Evolutionary conservation across 2,113 vertebrate genomes (phyloP).

Genomic region (Ammodytes marinus): DNA sequence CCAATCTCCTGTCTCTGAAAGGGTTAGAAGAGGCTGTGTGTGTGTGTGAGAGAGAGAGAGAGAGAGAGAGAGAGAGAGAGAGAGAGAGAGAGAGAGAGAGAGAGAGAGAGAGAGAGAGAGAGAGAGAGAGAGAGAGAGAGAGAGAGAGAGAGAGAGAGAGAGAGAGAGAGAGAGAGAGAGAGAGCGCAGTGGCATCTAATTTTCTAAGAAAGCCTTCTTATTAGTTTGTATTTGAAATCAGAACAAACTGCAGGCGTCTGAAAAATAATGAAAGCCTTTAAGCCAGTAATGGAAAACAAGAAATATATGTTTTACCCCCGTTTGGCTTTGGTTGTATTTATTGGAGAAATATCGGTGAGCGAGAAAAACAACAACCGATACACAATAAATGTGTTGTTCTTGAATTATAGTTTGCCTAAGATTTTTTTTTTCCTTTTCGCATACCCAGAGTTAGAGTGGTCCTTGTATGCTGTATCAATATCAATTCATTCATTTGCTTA

Average conservation of each 20-base stretch:
- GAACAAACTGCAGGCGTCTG: constrained; percentile 30
- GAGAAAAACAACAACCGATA: neutral
- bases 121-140: too few relatives aligned
- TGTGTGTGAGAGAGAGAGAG: neutral
- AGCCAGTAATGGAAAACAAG: constrained; percentile 7
- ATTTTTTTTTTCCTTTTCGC: neutral
- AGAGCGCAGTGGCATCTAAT: constrained; percentile 54
- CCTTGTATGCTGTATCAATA: too few relatives aligned
- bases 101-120: too few relatives aligned
- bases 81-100: too few relatives aligned
- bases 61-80: too few relatives aligned
- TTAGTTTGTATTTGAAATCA: constrained; percentile 59
- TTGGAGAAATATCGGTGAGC: neutral
- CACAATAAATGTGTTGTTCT: neutral
- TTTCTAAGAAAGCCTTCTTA: constrained; percentile 62
- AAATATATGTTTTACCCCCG: neutral
- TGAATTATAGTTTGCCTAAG: neutral
- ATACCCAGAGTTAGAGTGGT: too few relatives aligned
- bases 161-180: too few relatives aligned
- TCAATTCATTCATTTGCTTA: too few relatives aligned
- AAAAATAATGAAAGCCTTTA: constrained; percentile 8
- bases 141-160: too few relatives aligned
- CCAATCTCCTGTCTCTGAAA: constrained; percentile 20
- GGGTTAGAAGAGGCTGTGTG: constrained; percentile 20
- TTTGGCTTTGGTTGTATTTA: neutral